phyloP scores from a whole-genome alignment of 2,797 vertebrate genomes.

The Sebastes goodei region DNA sequence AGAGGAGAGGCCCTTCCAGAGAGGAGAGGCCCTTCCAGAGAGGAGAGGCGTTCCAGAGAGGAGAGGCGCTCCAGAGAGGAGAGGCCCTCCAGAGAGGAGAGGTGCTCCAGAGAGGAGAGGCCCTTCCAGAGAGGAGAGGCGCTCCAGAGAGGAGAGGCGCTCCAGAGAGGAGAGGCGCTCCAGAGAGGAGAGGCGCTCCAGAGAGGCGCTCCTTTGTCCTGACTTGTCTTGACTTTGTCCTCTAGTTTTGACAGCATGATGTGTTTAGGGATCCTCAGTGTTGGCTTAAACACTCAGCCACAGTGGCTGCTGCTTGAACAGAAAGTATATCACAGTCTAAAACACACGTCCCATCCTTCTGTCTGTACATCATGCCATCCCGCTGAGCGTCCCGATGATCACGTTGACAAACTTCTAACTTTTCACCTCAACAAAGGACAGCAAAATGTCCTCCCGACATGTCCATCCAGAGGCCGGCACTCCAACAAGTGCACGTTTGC shows the following conservation, averaged over 20 bases:
- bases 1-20: no score
- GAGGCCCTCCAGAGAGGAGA: slow-evolving; percentile 1
- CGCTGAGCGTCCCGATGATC: no score
- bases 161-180: slow-evolving; percentile 78
- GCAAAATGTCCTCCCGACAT: not conserved
- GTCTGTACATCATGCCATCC: not conserved
- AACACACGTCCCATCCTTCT: not conserved
- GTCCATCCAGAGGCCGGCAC: not conserved
- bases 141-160: no score
- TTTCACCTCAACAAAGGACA: not conserved
- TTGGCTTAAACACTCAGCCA: not conserved
- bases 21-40: no score
- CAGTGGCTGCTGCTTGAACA: not conserved
- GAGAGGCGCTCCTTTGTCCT: slow-evolving; percentile 65
- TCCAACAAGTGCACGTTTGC: slow-evolving; percentile 8
- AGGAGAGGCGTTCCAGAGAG: no score
- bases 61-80: no score
- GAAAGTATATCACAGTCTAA: not conserved
- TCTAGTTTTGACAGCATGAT: not conserved
- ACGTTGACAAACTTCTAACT: not conserved
- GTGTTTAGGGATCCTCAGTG: not conserved
- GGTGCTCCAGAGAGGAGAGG: slow-evolving; percentile 1
- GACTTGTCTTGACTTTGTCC: not conserved
- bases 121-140: slow-evolving; percentile 63
- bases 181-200: no score